Evolutionary conservation across 2,888 invertebrate genomes (phyloP), one percentile per base, ranked within the genome.

Genomic region (Trichopria drosophilae): DNA sequence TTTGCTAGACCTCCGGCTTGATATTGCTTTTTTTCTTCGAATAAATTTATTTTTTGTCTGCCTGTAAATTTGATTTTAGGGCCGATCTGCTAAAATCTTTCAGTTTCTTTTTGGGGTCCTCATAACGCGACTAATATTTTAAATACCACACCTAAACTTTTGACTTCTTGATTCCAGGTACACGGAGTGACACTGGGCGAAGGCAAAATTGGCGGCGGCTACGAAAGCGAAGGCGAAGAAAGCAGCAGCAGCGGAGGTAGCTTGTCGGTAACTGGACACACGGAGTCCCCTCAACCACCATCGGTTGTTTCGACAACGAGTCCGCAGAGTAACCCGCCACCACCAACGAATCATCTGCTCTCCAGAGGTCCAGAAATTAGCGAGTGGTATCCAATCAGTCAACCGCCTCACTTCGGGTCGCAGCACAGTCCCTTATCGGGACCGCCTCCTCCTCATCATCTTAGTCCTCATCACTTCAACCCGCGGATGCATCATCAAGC

Each of bases 181-280:
- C 87, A 87, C 76, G 87, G 87, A 22, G 64, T 72, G 66, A 67
- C 73, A 34, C 44, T 72, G 46, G 84, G 84, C 43, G 78, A 81
- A 58, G 80, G 81, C 45, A 78, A 77, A 61, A 72, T 78, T 57
- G 77, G 77, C 55, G 84, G 82, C 15, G 87, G 83, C 61, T 91
- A 90, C 77, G 91, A 91, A 75, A 91, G 90, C 76, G 93, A 93
- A 75, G 90, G 89, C 32, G 93, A 93, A 73, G 91, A 91, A 72
- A 90, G 90, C 57, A 86, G 84, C 73, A 88, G 88, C 48, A 81
- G 81, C 55, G 87, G 87, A 45, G 86, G 85, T 55, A 86, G 86
- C 69, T 83, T 87, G 64, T 86, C 86, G 60, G 87, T 87, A 39
- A 83, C 83, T 20, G 84, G 73, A 19, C 72, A 73, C 61, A 70